A percentile compares a stretch with the other conserved stretches of the same genome.
Evolutionary conservation across 1,140 invertebrate species (phyloP).

Genomic region (Zophobas morio): DNA sequence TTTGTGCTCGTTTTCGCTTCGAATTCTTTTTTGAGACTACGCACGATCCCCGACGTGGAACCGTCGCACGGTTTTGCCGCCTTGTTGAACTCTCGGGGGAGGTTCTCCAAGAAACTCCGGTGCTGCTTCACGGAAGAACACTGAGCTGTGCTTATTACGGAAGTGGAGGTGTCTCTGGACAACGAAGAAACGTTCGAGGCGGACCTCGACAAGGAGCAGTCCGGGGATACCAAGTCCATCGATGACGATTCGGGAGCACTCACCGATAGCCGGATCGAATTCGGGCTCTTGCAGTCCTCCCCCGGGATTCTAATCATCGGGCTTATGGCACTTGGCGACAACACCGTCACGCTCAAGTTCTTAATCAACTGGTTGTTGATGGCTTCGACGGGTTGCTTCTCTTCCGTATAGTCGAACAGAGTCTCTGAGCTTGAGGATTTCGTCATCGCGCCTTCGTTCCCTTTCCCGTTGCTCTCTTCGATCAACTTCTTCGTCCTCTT

Average conservation of each 20-base stretch:
- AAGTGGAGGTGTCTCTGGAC: slow-evolving; percentile 69
- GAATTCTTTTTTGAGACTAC: slow-evolving; percentile 88
- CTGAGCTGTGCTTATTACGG: slow-evolving; percentile 70
- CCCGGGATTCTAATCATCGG: slow-evolving; percentile 60
- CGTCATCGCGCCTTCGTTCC: slow-evolving; percentile 29
- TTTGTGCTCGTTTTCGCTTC: slow-evolving; percentile 80
- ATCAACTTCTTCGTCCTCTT: slow-evolving; percentile 82
- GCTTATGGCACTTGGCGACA: slow-evolving; percentile 63
- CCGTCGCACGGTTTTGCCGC: slow-evolving; percentile 55
- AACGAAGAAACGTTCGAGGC: slow-evolving; percentile 65
- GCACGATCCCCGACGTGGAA: slow-evolving; percentile 77
- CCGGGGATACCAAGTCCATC: slow-evolving; percentile 62
- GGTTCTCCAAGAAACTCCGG: slow-evolving; percentile 73
- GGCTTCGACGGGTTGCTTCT: slow-evolving; percentile 56
- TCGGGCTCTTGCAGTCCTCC: slow-evolving; percentile 32
- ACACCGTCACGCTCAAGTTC: slow-evolving; percentile 3
- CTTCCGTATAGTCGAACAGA: slow-evolving; percentile 34
- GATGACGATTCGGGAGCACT: slow-evolving; percentile 77
- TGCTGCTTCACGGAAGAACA: slow-evolving; percentile 75
- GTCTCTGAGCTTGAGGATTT: slow-evolving; percentile 50
- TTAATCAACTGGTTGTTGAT: slow-evolving; percentile 51
- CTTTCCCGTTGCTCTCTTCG: slow-evolving; percentile 70
- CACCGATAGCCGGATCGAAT: slow-evolving; percentile 70
- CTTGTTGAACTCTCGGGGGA: slow-evolving; percentile 62
- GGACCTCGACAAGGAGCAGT: slow-evolving; percentile 69